Conservation (phyloP, 2,797 vertebrate species). For the Nyctibius grandis region DNA sequence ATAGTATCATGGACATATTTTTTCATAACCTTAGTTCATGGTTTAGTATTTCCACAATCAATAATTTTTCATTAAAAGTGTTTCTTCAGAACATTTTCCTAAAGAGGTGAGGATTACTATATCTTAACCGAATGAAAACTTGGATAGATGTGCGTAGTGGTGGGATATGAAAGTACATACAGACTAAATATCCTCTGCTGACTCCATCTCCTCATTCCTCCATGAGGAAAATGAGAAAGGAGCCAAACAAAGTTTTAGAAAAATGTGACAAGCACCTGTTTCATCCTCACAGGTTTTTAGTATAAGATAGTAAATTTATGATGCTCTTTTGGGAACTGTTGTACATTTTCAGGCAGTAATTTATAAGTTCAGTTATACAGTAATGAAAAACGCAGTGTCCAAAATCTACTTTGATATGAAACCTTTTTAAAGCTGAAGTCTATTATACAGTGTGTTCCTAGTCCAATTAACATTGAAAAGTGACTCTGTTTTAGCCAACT, state of each 20-base stretch:
- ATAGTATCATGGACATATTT: not conserved
- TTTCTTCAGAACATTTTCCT: not conserved
- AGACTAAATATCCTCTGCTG: not conserved
- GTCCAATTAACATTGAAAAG: constrained; percentile 58
- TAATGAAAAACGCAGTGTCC: constrained; percentile 57
- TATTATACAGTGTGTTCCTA: constrained; percentile 51
- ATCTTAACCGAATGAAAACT: not conserved
- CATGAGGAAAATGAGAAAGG: not conserved
- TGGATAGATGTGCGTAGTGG: not conserved
- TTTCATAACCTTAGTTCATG: not conserved
- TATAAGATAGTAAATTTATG: not conserved
- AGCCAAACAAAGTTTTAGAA: not conserved
- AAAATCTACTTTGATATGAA: constrained; percentile 32
- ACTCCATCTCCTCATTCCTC: not conserved
- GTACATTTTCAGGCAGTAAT: constrained; percentile 28
- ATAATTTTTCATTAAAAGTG: not conserved
- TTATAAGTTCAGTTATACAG: constrained; percentile 5
- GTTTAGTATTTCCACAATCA: not conserved
- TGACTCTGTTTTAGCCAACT: constrained; percentile 41
- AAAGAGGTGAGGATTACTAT: not conserved
- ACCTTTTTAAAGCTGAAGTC: constrained; percentile 37
- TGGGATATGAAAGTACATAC: not conserved
- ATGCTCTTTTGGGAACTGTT: not conserved
- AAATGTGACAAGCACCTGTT: not conserved
- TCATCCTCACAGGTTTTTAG: not conserved